These are phyloP conservation scores for Maccullochella peelii DNA, from an alignment of 2,113 vertebrate species.

Conservation along the genomic window DNA sequence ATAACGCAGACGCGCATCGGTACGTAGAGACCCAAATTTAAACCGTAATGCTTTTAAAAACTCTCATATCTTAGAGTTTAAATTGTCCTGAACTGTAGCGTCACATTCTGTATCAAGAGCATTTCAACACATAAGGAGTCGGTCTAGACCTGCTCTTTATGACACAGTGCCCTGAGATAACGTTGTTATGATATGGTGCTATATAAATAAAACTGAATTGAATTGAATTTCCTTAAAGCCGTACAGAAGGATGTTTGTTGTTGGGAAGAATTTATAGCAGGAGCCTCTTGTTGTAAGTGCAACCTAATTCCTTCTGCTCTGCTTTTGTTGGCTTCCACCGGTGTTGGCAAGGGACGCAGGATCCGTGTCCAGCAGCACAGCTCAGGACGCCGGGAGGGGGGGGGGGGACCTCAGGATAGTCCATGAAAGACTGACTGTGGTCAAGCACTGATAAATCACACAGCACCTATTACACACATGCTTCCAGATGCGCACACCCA, in stretches of 20 bases:
- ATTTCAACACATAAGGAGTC: too few relatives aligned
- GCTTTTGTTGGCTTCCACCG: conserved; percentile 66
- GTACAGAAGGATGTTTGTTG: conserved; percentile 30
- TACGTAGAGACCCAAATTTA: neutral
- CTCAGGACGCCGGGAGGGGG: conserved; percentile 10
- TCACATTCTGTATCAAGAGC: neutral
- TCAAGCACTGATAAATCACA: conserved; percentile 67
- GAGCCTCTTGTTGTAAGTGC: conserved; percentile 46
- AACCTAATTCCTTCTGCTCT: conserved; percentile 57
- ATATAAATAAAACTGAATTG: too few relatives aligned
- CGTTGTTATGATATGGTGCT: too few relatives aligned
- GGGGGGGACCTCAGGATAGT: conserved; percentile 62
- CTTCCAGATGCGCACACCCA: conserved; percentile 9
- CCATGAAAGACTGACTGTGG: conserved; percentile 59
- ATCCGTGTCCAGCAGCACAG: conserved; percentile 38
- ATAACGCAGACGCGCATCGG: conserved; percentile 20
- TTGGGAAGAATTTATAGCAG: conserved; percentile 43
- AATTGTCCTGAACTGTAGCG: neutral
- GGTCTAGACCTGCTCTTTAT: too few relatives aligned
- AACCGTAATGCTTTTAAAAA: neutral
- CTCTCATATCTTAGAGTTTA: neutral
- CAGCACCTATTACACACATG: neutral
- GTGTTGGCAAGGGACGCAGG: conserved; percentile 14
- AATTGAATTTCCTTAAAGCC: conserved; percentile 7
- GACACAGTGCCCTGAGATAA: too few relatives aligned